Evolutionary conservation across 2,113 vertebrate species (phyloP).

Genomic region (Anas platyrhynchos): DNA sequence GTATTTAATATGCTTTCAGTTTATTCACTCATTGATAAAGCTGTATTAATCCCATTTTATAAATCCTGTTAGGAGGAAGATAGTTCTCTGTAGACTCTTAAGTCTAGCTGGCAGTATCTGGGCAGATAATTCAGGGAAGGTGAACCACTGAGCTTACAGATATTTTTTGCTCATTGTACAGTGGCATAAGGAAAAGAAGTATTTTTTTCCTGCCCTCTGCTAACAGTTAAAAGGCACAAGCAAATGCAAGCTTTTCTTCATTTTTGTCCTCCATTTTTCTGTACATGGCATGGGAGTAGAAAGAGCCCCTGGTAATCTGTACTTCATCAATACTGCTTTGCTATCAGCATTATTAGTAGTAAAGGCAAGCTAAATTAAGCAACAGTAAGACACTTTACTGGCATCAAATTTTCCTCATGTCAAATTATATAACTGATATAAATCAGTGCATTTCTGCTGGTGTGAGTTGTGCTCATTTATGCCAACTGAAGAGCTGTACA

Average conservation of each 20-base stretch:
- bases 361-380: not conserved
- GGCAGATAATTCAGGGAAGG: not conserved
- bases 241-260: not conserved
- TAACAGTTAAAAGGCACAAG: not conserved
- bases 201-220: not conserved
- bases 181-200: not conserved
- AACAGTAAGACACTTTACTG: not conserved
- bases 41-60: constrained; percentile 32
- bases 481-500: not conserved
- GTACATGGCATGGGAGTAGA: not conserved
- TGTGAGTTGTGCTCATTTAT: not conserved
- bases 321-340: not conserved
- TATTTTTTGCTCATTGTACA: not conserved
- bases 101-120: not conserved
- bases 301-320: not conserved
- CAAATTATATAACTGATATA: not conserved
- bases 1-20: not conserved
- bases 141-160: not conserved
- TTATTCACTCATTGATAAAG: constrained; percentile 22
- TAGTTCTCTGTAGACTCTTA: not conserved
- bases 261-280: not conserved
- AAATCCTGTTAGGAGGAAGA: constrained; percentile 28
- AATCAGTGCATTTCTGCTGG: not conserved
- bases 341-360: not conserved
- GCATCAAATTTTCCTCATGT: not conserved